These are phyloP conservation scores for Sebastes steindachneri DNA, from an alignment of 2,797 vertebrate species.

Conservation along the genomic window DNA sequence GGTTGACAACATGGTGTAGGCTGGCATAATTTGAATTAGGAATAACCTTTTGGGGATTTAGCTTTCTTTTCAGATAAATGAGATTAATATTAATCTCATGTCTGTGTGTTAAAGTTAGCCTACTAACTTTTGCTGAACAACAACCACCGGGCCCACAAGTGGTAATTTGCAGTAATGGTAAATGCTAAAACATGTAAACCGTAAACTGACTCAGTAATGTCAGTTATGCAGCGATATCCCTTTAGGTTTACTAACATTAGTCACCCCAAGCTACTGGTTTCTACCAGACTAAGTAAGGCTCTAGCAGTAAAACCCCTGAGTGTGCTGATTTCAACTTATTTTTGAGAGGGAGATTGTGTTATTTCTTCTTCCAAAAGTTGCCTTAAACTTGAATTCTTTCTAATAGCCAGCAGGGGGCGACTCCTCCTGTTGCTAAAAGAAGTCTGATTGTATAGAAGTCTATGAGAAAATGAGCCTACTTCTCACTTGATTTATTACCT, in stretches of 20 bases:
- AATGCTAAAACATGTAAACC: neutral
- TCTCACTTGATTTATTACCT: too few species aligned
- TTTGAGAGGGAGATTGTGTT: neutral
- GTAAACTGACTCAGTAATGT: neutral
- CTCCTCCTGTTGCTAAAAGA: too few species aligned
- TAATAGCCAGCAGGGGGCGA: too few species aligned
- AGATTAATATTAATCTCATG: neutral
- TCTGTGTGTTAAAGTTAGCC: neutral
- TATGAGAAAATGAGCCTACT: too few species aligned
- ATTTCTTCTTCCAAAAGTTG: neutral
- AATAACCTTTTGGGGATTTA: neutral
- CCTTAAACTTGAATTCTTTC: too few species aligned
- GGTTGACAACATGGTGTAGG: accelerated
- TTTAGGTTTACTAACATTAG: neutral
- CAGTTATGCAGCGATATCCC: neutral
- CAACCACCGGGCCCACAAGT: neutral
- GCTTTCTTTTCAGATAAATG: neutral
- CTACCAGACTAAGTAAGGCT: neutral
- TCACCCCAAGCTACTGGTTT: neutral
- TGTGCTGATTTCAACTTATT: neutral
- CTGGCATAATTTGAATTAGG: neutral
- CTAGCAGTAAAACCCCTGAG: neutral
- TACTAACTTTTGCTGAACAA: neutral
- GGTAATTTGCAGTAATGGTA: neutral
- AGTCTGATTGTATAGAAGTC: too few species aligned